Evolutionary conservation across 1,140 invertebrate genomes (phyloP).

Genomic region (Philaenus spumarius): DNA sequence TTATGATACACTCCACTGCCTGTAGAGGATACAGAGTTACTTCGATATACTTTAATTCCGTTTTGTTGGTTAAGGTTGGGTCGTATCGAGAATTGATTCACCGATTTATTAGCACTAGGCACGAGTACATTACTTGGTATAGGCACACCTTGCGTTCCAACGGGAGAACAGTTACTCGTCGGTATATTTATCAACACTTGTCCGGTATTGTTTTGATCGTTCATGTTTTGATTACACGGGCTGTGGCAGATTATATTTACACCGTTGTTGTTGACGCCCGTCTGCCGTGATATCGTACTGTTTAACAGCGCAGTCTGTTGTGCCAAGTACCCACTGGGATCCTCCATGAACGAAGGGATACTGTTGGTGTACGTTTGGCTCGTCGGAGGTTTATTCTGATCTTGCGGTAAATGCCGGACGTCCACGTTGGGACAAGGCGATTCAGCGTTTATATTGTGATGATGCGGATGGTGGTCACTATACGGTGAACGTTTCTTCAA

Average conservation of each 20-base stretch:
- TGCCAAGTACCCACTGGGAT: slow-evolving; percentile 80
- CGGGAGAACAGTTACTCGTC: slow-evolving; percentile 14
- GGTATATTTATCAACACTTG: slow-evolving; percentile 19
- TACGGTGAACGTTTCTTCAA: slow-evolving; percentile 49
- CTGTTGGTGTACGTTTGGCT: slow-evolving; percentile 6
- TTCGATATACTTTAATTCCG: slow-evolving; percentile 14
- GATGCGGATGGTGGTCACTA: slow-evolving; percentile 26
- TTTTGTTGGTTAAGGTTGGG: background rate
- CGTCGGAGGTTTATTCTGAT: slow-evolving; percentile 20
- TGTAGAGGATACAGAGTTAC: slow-evolving; percentile 5
- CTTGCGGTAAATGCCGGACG: slow-evolving; percentile 31
- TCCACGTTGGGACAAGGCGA: slow-evolving; percentile 49
- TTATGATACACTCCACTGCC: slow-evolving; percentile 3
- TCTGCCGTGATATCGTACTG: slow-evolving; percentile 71
- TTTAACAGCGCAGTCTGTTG: slow-evolving; percentile 79
- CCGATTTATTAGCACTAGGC: background rate
- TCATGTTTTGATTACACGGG: slow-evolving; percentile 5
- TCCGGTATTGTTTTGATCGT: slow-evolving; percentile 2
- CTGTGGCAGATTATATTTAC: slow-evolving; percentile 9
- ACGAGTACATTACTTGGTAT: slow-evolving; percentile 40
- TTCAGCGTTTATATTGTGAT: slow-evolving; percentile 29
- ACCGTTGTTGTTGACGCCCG: slow-evolving; percentile 40
- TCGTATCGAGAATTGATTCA: too few species aligned
- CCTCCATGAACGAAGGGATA: slow-evolving; percentile 73
- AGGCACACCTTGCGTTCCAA: slow-evolving; percentile 36